Percentiles rank a stretch among this genome's conserved stretches.
Conservation (phyloP, 2,797 vertebrate species). For the Centropyge bicolor region DNA sequence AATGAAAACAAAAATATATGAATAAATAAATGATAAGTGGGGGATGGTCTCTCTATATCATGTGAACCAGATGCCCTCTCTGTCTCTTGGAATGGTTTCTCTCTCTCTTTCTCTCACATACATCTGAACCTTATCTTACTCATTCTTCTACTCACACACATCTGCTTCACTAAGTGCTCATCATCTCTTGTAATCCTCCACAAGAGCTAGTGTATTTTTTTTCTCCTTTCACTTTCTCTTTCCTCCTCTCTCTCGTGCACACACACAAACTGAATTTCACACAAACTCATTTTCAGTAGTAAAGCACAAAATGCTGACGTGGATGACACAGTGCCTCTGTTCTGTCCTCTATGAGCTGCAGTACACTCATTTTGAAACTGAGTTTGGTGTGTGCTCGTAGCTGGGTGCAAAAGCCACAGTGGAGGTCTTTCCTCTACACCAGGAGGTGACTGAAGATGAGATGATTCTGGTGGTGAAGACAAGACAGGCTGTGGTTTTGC, state of each 20-base stretch:
- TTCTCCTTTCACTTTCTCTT: not conserved
- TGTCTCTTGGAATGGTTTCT: not conserved
- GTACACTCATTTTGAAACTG: conserved; percentile 9
- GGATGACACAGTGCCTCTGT: conserved; percentile 29
- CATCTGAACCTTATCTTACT: conserved; percentile 6
- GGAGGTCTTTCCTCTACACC: conserved; percentile 6
- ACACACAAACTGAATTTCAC: conserved; percentile 10
- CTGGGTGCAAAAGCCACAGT: conserved; percentile 4
- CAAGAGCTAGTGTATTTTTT: conserved; percentile 7
- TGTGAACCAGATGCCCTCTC: conserved; percentile 22
- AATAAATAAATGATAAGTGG: conserved; percentile 55
- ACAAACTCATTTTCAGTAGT: conserved; percentile 23
- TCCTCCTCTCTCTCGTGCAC: not conserved
- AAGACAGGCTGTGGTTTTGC: not conserved
- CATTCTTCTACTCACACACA: conserved; percentile 22
- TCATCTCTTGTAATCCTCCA: conserved; percentile 34
- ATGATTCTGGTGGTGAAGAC: conserved; percentile 16
- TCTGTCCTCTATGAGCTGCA: conserved; percentile 34
- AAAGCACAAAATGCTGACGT: conserved; percentile 36
- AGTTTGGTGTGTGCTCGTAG: conserved; percentile 1
- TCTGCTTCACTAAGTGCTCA: conserved; percentile 23
- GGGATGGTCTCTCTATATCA: conserved; percentile 17
- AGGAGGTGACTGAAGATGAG: conserved; percentile 10
- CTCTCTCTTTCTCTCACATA: not conserved
- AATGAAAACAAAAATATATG: conserved; percentile 47